Base-by-base conservation (phyloP, 2,888 invertebrate species). In the Drosophila paucipuncta region DNA sequence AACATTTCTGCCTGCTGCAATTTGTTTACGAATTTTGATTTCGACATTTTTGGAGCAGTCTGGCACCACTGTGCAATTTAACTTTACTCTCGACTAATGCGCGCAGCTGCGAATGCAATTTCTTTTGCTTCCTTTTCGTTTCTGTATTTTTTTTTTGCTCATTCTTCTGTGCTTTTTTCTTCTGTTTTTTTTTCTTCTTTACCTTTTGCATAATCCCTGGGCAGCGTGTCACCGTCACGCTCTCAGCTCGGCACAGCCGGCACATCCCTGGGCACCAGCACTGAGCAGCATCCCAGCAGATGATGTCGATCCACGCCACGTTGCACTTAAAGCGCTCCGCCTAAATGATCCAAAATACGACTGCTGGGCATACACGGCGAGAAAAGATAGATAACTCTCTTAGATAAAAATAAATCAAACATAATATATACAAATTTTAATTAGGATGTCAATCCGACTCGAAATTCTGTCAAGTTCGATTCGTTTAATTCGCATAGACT, bases 151-250 rank as follows among this genome's bases (percentile, higher is more conserved):
- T 55, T 22, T 22, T 9, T 16, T 16, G 37, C 18, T 31, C 28
- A 7, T 22, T 4, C 35, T 22, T 35, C 4, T 37, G 13, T 1
- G 4, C 28, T 10, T 18, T 2, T 55, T 9, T 25, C 4, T 37
- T 16, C 16, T 39, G 18, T 28, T 28, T 37, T 57, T 41, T 30
- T 57, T 30, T 22, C 22, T 13, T 9, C 7, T 31, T 22, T 52
- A 18, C 50, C 68, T 69, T 87, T 89, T 81, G 89, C 87, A 89
- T 85, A 85, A 85, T 85, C 84, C 89, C 87, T 68, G 68, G 68
- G 74, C 89, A 73, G 68, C 84, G 76, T 86, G 87, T 88, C 89
- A 80, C 68, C 89, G 84, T 90, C 85, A 90, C 85, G 85, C 91
- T 83, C 91, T 86, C 81, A 73, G 73, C 68, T 39, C 55, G n/a